Conservation (phyloP, 2,797 vertebrate genomes). For the Sarcophilus harrisii region DNA sequence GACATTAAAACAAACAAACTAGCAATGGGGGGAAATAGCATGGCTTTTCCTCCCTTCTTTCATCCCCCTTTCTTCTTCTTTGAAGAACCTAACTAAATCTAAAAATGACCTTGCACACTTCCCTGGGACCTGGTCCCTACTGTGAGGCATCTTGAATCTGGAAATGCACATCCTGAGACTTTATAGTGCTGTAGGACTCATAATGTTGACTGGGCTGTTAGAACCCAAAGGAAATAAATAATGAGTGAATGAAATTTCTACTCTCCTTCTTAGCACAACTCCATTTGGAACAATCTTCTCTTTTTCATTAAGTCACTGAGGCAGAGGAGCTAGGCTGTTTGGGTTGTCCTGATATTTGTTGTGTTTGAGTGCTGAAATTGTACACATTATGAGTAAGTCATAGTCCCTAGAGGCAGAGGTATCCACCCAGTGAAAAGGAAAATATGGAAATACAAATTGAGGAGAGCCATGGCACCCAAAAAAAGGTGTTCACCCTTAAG, state of each 20-base stretch:
- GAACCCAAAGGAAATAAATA: conserved; percentile 28
- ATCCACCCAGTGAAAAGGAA: conserved; percentile 34
- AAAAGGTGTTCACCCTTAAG: conserved; percentile 33
- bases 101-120: conserved; percentile 2
- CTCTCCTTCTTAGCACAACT: neutral
- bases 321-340: neutral
- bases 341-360: conserved; percentile 54
- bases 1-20: conserved; percentile 67
- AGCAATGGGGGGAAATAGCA: conserved; percentile 34
- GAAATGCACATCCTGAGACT: conserved; percentile 8
- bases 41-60: neutral
- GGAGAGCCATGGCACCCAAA: conserved; percentile 46
- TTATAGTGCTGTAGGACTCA: conserved; percentile 3
- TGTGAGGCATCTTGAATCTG: neutral
- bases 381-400: neutral
- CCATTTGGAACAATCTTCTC: conserved; percentile 23
- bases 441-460: conserved; percentile 47
- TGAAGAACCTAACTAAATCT: conserved; percentile 32
- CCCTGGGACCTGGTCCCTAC: conserved; percentile 8
- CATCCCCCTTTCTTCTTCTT: neutral
- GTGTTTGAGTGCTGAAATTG: conserved; percentile 18
- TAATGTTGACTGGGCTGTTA: neutral
- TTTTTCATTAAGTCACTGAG: neutral
- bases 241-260: conserved; percentile 27
- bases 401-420: conserved; percentile 21